Percentiles rank a stretch among this genome's conserved stretches.
These are phyloP conservation scores for Drosophila ananassae DNA, from an alignment of 1,140 invertebrate species.

Conservation along the genomic window DNA sequence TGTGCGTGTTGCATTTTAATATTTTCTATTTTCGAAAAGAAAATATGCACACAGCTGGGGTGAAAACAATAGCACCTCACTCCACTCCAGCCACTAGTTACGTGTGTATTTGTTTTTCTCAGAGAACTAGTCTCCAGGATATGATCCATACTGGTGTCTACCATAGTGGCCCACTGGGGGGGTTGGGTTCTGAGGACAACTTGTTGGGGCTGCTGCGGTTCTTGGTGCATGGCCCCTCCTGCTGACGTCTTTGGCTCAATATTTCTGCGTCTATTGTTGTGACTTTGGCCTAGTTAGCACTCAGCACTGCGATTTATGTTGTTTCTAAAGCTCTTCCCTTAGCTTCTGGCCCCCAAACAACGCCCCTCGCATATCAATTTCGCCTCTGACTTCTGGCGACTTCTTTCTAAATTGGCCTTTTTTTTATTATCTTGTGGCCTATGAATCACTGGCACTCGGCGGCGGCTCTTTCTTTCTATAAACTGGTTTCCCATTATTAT, in stretches of 20 bases:
- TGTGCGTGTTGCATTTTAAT: constrained; percentile 66
- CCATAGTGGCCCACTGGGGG: background rate
- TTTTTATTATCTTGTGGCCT: constrained; percentile 44
- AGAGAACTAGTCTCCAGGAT: too few relatives aligned
- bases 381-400: constrained; percentile 29
- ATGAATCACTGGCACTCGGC: constrained; percentile 66
- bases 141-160: background rate
- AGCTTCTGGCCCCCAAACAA: constrained; percentile 1
- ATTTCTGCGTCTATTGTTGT: constrained; percentile 60
- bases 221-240: constrained; percentile 48
- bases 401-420: constrained; percentile 36
- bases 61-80: constrained; percentile 24
- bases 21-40: constrained; percentile 59
- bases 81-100: background rate
- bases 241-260: constrained; percentile 71
- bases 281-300: constrained; percentile 64
- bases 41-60: constrained; percentile 34
- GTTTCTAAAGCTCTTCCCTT: constrained; percentile 29
- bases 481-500: constrained; percentile 70
- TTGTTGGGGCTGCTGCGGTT: constrained; percentile 27
- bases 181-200: constrained; percentile 4
- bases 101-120: too few relatives aligned
- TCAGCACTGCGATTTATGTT: constrained; percentile 44
- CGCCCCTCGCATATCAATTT: constrained; percentile 71
- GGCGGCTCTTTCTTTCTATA: constrained; percentile 51